Conservation (phyloP, 2,888 invertebrate genomes). For the Andrena hattorfiana region DNA sequence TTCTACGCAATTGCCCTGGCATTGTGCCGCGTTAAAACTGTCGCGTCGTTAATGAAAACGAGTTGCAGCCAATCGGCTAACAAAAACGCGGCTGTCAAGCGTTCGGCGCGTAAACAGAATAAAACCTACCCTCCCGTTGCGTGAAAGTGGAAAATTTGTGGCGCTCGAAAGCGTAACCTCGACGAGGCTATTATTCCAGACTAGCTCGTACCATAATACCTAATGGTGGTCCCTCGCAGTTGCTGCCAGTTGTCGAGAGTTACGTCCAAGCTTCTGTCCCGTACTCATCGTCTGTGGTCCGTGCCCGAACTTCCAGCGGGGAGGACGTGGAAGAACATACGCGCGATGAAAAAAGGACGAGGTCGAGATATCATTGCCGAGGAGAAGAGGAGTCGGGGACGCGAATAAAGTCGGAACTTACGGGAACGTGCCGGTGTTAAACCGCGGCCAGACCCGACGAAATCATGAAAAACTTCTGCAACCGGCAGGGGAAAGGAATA, state of each 20-base stretch:
- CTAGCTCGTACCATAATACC: not conserved
- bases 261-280: too few species aligned
- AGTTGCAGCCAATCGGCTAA: conserved; percentile 10
- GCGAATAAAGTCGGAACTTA: conserved; percentile 4
- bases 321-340: too few species aligned
- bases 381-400: not conserved
- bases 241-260: too few species aligned
- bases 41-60: conserved; percentile 6
- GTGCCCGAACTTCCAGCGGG: too few species aligned
- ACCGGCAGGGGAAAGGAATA: conserved; percentile 6
- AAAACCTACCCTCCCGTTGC: not conserved
- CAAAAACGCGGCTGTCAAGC: not conserved
- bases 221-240: too few species aligned
- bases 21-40: conserved; percentile 19
- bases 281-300: too few species aligned
- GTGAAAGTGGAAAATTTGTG: not conserved
- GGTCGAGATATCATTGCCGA: not conserved
- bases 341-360: too few species aligned
- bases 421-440: not conserved
- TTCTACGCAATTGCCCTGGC: not conserved
- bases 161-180: not conserved
- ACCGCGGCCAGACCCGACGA: not conserved
- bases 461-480: not conserved
- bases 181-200: not conserved
- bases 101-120: not conserved